Conservation (phyloP, 2,888 invertebrate genomes). For the Venusia cambrica region DNA sequence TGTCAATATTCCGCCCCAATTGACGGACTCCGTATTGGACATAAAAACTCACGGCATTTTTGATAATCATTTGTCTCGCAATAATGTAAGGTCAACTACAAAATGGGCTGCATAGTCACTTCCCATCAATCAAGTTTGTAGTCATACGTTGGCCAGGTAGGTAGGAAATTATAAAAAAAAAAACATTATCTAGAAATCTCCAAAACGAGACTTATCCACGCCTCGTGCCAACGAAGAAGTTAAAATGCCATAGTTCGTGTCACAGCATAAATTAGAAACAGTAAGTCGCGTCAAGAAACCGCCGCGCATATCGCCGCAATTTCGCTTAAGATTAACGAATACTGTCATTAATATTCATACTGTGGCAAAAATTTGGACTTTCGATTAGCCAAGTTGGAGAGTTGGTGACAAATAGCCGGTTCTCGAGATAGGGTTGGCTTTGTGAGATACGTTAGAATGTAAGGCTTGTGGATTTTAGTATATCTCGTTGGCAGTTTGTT, state of each 20-base stretch:
- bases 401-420: slow-evolving; percentile 23
- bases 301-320: slow-evolving; percentile 75
- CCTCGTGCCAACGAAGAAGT: slow-evolving; percentile 68
- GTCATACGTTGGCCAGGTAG: no score
- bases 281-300: slow-evolving; percentile 70
- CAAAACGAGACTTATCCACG: slow-evolving; percentile 34
- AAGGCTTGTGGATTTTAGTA: no score
- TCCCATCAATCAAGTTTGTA: no score
- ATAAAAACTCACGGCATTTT: no score
- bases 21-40: no score
- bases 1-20: no score
- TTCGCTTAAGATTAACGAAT: slow-evolving; percentile 76
- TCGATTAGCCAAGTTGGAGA: slow-evolving; percentile 52
- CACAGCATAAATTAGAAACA: slow-evolving; percentile 73
- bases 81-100: no score
- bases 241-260: slow-evolving; percentile 80
- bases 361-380: slow-evolving; percentile 43
- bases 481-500: no score
- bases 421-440: slow-evolving; percentile 6
- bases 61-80: no score
- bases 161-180: no score
- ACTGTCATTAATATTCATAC: slow-evolving; percentile 70
- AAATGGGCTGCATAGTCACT: no score
- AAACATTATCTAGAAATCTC: no score
- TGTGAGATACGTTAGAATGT: slow-evolving; percentile 4